Conservation (phyloP, 1,140 invertebrate species). For the Camponotus pennsylvanicus region DNA sequence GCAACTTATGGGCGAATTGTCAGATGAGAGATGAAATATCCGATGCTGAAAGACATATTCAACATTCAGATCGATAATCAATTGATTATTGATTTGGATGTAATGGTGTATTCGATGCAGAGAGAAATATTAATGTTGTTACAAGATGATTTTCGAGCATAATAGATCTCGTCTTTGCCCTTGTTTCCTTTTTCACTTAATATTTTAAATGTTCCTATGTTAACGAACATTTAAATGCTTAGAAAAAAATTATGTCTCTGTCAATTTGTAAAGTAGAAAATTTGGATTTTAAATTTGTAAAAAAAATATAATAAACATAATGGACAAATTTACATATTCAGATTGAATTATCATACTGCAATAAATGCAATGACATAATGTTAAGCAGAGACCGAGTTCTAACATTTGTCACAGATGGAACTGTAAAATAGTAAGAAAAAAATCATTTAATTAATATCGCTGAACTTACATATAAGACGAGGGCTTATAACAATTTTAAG, state of each 20-base stretch:
- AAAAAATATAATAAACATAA: no score
- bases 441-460: background rate
- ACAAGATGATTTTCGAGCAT: background rate
- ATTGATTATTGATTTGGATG: background rate
- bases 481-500: background rate
- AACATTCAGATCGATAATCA: background rate
- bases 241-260: background rate
- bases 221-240: background rate
- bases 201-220: background rate
- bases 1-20: constrained; percentile 41
- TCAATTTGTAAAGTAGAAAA: background rate
- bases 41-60: background rate
- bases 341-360: no score
- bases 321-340: no score
- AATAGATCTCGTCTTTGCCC: background rate
- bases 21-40: background rate
- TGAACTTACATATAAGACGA: background rate
- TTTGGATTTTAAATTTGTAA: background rate
- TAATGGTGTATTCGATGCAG: background rate
- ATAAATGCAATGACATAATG: background rate
- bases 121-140: background rate
- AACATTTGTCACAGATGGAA: constrained; percentile 8
- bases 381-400: background rate
- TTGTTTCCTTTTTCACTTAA: constrained; percentile 53
- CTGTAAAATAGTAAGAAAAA: background rate